A percentile compares a stretch with the other conserved stretches of the same genome.
Evolutionary conservation across 2,797 vertebrate genomes (phyloP).

Genomic region (Bovichtus diacanthus): DNA sequence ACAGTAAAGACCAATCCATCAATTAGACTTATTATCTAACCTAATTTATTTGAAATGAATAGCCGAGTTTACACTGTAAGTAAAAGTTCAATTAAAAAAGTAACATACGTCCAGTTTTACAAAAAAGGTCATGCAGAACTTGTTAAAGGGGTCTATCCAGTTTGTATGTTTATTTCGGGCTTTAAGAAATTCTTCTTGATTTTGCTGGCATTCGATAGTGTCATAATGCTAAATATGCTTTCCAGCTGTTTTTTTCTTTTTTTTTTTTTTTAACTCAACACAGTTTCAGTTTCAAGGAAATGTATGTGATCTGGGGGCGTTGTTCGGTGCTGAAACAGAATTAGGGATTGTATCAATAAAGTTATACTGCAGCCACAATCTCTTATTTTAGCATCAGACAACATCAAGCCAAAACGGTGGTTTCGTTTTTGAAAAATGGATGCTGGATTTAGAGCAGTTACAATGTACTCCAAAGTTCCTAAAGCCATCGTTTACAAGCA

Average conservation of each 20-base stretch:
- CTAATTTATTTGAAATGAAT: slow-evolving; percentile 42
- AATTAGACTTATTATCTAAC: slow-evolving; percentile 44
- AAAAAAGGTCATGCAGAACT: slow-evolving; percentile 34
- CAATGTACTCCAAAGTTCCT: background rate
- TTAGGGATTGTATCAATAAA: background rate
- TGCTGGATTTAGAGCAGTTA: background rate
- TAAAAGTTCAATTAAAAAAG: slow-evolving; percentile 18
- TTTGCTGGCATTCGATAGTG: background rate
- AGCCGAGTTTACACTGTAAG: slow-evolving; percentile 5
- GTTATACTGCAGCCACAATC: background rate
- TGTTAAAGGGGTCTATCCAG: background rate
- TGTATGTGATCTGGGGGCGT: background rate
- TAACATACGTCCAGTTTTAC: slow-evolving; percentile 23
- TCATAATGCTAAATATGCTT: background rate
- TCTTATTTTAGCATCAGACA: background rate
- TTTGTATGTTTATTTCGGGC: background rate
- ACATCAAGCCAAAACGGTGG: background rate
- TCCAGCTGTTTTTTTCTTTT: background rate
- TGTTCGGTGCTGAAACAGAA: slow-evolving; percentile 1
- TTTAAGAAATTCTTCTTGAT: background rate
- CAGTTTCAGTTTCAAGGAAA: background rate
- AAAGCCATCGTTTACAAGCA: background rate
- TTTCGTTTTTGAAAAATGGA: background rate
- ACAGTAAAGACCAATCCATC: slow-evolving; percentile 25
- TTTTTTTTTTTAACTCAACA: background rate